Evolutionary conservation across 2,888 invertebrate species (phyloP).

Genomic region (Papilio demoleus): DNA sequence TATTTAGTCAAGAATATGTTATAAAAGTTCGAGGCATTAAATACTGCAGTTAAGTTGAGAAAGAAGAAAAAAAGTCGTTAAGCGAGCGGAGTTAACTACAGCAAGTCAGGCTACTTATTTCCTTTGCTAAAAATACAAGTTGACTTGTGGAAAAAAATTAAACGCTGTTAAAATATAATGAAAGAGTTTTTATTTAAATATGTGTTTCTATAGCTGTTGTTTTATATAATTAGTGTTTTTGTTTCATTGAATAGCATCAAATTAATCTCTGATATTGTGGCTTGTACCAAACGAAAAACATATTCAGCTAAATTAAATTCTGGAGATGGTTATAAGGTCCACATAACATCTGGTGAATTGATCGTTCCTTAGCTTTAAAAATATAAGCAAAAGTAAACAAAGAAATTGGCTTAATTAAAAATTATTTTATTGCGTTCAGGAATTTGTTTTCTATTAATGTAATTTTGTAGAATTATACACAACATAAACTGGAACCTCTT

Average conservation of each 20-base stretch:
- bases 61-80: slow-evolving; percentile 10
- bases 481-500: too few relatives aligned
- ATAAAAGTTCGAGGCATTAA: slow-evolving; percentile 10
- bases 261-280: neutral
- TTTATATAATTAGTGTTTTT: neutral
- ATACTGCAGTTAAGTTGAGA: slow-evolving; percentile 6
- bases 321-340: neutral
- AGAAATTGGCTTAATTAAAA: too few relatives aligned
- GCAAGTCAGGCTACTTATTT: slow-evolving; percentile 13
- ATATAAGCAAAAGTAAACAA: too few relatives aligned
- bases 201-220: neutral
- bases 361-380: neutral
- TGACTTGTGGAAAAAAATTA: slow-evolving; percentile 4
- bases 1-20: slow-evolving; percentile 6
- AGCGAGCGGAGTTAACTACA: slow-evolving; percentile 13
- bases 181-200: slow-evolving; percentile 3
- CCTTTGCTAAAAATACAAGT: slow-evolving; percentile 5
- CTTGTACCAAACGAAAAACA: too few relatives aligned
- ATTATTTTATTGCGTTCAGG: too few relatives aligned
- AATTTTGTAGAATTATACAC: too few relatives aligned
- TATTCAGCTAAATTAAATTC: too few relatives aligned
- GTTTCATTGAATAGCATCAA: neutral
- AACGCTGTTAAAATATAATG: neutral
- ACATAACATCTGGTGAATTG: neutral
- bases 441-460: too few relatives aligned